Evolutionary conservation across 2,113 vertebrate species (phyloP), one percentile per base, ranked within the genome.

Genomic region (Atherinomorus stipes): DNA sequence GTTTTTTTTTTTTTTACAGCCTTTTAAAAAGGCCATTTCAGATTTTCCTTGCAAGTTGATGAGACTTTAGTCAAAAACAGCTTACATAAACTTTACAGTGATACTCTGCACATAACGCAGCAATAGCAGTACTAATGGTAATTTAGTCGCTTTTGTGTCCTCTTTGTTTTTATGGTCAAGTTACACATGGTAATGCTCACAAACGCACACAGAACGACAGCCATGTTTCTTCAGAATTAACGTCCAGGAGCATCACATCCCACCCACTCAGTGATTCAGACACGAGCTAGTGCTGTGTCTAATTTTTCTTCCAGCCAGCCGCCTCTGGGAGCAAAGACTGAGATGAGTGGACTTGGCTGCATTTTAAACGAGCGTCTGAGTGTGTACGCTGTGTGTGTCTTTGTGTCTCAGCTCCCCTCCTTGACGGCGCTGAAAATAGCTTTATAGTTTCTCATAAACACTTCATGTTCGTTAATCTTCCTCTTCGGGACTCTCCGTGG

Each of bases 251-350:
- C 72, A 45, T 66, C 78, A 71, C 71, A 67, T 73, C 44, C 76
- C 76, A 74, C 89, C 77, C 65, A 86, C 84, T 86, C 80, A 79
- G 81, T 91, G 88, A 91, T 84, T 91, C 88, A 91, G 56, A 78
- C 74, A 42, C 40, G 62, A 61, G 44, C n/a, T 69, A 57, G 78
- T 40, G 64, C 67, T 73, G 70, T 19, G 65, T 57, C 76, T 74
- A 61, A 34, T 47, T 58, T 66, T 58, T 58, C 51, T 67, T 62
- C 66, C 37, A 74, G 68, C 66, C 75, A 34, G 63, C 78, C 74
- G 63, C 64, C 69, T 71, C 67, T 82, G 60, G 76, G 78, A 65
- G 53, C 59, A 60, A 71, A 72, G 60, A 65, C 83, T 59, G 54
- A 66, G 76, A 76, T 74, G 66, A 90, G 76, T 83, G 83, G 66